Conservation (phyloP, 2,113 vertebrate genomes). For the Cinclus cinclus region DNA sequence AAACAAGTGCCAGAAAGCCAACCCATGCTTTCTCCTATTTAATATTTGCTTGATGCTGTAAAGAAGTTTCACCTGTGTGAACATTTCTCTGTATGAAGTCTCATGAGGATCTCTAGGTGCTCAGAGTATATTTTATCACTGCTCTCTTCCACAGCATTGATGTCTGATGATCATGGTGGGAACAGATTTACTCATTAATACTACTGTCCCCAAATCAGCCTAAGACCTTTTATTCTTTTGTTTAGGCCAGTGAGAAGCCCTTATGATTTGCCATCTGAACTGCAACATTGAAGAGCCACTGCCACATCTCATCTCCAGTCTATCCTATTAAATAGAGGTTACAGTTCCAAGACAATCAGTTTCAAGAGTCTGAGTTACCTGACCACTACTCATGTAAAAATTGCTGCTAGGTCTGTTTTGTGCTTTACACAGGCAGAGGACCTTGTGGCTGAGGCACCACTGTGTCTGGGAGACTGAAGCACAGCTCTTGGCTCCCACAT, state of each 20-base stretch:
- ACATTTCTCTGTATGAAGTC: background rate
- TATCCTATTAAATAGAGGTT: background rate
- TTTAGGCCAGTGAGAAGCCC: background rate
- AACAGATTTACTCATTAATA: background rate
- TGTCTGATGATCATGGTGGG: background rate
- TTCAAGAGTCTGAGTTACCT: background rate
- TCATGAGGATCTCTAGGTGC: background rate
- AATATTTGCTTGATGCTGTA: background rate
- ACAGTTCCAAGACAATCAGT: background rate
- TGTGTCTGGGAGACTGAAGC: background rate
- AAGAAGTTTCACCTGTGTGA: background rate
- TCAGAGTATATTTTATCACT: background rate
- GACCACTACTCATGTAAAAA: rapidly evolving
- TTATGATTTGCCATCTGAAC: background rate
- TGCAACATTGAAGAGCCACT: background rate
- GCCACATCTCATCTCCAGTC: background rate
- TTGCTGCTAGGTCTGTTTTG: background rate
- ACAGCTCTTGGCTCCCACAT: background rate
- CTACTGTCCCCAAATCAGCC: background rate
- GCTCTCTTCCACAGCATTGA: background rate
- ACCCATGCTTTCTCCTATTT: background rate
- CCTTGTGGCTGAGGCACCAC: background rate
- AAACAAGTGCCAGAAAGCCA: background rate
- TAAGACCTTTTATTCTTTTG: background rate
- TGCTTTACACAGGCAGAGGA: background rate